Percentiles rank a stretch among this genome's conserved stretches.
Evolutionary conservation across 2,888 invertebrate genomes (phyloP).

Genomic region (Linnaemya vulpina): DNA sequence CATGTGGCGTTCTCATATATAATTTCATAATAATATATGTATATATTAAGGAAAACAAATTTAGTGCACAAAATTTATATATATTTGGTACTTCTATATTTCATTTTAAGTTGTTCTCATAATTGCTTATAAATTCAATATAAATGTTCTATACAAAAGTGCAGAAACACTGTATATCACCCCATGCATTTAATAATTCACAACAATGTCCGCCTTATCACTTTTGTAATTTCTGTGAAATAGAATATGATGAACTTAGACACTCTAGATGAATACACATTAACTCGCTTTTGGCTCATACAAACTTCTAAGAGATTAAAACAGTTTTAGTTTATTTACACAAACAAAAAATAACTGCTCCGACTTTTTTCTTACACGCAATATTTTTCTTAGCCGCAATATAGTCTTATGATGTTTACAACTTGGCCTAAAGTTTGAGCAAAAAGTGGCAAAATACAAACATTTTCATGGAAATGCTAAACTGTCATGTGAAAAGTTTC

Average conservation of each 20-base stretch:
- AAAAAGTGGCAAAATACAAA: conserved; percentile 1
- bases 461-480: conserved; percentile 34
- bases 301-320: conserved; percentile 80
- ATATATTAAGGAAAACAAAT: too few species aligned
- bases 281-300: conserved; percentile 78
- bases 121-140: not conserved
- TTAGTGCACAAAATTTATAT: too few species aligned
- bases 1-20: too few species aligned
- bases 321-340: conserved; percentile 73
- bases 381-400: conserved; percentile 33
- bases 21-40: too few species aligned
- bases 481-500: conserved; percentile 55
- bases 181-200: conserved; percentile 4
- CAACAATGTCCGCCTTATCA: conserved; percentile 41
- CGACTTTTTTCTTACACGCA: not conserved
- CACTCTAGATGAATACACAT: conserved; percentile 76
- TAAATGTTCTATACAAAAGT: not conserved
- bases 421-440: conserved; percentile 33
- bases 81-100: too few species aligned
- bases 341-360: conserved; percentile 33
- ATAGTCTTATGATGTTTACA: conserved; percentile 17
- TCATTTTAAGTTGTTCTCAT: too few species aligned
- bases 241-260: conserved; percentile 77
- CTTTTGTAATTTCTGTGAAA: conserved; percentile 12
- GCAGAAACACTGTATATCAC: not conserved